These are phyloP conservation scores for Drosophila barbarae DNA, from an alignment of 2,888 invertebrate genomes.

Conservation along the genomic window DNA sequence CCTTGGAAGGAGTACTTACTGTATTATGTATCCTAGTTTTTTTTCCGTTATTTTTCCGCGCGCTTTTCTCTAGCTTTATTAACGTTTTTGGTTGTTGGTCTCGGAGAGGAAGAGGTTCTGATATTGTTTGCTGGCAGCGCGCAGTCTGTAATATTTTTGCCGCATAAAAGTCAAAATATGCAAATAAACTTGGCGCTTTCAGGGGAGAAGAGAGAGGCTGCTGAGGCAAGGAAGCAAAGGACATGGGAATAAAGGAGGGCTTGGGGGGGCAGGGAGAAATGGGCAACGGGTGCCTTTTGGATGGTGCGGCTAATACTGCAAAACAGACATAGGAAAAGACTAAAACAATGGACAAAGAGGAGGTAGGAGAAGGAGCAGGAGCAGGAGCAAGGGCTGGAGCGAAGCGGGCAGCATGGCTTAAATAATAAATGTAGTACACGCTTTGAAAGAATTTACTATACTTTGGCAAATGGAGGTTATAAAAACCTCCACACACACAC, in stretches of 20 bases:
- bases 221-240: neutral
- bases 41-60: neutral
- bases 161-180: slow-evolving; percentile 72
- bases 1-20: neutral
- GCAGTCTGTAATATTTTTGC: slow-evolving; percentile 71
- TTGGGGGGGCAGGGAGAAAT: slow-evolving; percentile 3
- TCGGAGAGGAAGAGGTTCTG: neutral
- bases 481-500: slow-evolving; percentile 54
- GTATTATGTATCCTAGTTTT: slow-evolving; percentile 8
- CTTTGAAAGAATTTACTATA: slow-evolving; percentile 72
- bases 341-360: slow-evolving; percentile 16
- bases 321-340: slow-evolving; percentile 42
- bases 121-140: slow-evolving; percentile 64
- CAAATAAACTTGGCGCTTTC: slow-evolving; percentile 58
- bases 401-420: slow-evolving; percentile 60
- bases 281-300: slow-evolving; percentile 24
- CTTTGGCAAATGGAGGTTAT: slow-evolving; percentile 71
- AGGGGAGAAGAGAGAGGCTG: neutral
- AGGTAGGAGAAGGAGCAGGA: neutral
- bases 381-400: slow-evolving; percentile 5
- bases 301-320: slow-evolving; percentile 51
- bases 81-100: slow-evolving; percentile 49
- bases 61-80: slow-evolving; percentile 49
- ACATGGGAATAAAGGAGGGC: slow-evolving; percentile 4
- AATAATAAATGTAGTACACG: slow-evolving; percentile 71